Percentiles rank a stretch among this genome's conserved stretches.
Conservation (phyloP, 2,888 invertebrate genomes). For the Acronicta alni region DNA sequence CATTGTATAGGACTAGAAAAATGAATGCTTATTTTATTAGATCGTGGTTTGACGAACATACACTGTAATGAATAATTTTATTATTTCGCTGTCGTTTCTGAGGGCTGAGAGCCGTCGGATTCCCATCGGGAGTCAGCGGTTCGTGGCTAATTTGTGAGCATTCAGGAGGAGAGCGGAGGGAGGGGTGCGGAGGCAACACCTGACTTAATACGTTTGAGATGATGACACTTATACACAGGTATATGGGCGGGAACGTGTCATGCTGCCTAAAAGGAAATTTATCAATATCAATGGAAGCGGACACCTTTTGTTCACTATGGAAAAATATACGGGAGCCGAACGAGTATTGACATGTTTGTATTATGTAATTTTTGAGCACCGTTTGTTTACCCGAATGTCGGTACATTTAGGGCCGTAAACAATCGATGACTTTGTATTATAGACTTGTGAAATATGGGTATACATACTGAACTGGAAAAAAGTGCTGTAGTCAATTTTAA, state of each 20-base stretch:
- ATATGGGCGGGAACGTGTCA: constrained; percentile 14
- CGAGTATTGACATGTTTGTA: constrained; percentile 34
- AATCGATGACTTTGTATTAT: constrained; percentile 3
- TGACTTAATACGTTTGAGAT: constrained; percentile 47
- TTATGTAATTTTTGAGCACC: constrained; percentile 15
- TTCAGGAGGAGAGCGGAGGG: constrained; percentile 9
- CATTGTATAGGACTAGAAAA: constrained; percentile 21
- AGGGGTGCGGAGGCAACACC: constrained; percentile 26
- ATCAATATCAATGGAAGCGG: constrained; percentile 39
- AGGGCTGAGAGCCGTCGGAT: constrained; percentile 36
- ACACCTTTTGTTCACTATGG: constrained; percentile 31
- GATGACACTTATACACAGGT: constrained; percentile 37
- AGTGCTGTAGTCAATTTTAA: no score
- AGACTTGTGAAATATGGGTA: constrained; percentile 3
- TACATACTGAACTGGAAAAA: no score
- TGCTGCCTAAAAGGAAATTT: constrained; percentile 27
- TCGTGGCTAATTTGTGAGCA: constrained; percentile 59
- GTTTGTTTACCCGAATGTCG: constrained; percentile 25
- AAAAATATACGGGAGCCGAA: constrained; percentile 22
- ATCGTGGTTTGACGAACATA: constrained; percentile 25
- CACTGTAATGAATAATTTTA: constrained; percentile 48
- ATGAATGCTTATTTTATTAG: constrained; percentile 29
- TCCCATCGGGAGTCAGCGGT: constrained; percentile 54
- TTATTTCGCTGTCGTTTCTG: constrained; percentile 44
- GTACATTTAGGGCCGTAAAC: constrained; percentile 23